These are phyloP conservation scores for Tethya wilhelma DNA, from an alignment of 37 sponge, comb jelly and placozoan genomes.

Conservation along the genomic window DNA sequence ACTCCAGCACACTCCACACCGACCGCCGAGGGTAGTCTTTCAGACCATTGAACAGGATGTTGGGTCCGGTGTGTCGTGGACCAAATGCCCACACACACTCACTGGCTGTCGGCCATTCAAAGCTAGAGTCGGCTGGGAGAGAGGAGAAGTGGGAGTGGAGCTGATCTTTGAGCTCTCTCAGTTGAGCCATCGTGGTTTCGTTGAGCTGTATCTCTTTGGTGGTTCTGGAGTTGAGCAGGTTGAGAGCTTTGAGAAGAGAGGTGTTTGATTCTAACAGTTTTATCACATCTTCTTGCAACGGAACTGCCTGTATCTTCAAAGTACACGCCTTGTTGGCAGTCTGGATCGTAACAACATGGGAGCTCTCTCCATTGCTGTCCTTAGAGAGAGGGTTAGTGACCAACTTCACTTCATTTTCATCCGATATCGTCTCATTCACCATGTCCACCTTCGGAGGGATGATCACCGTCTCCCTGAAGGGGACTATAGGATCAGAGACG, in stretches of 20 bases:
- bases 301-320: conserved; percentile 60
- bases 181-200: conserved; percentile 25
- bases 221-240: conserved; percentile 2
- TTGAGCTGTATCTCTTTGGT: conserved; percentile 15
- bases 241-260: conserved; percentile 52
- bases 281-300: conserved; percentile 63
- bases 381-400: not conserved
- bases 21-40: conserved; percentile 58
- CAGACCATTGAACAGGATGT: conserved; percentile 82
- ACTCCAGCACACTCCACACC: conserved; percentile 58
- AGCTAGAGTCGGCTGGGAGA: conserved; percentile 12
- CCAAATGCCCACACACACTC: conserved; percentile 93
- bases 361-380: no score
- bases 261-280: conserved; percentile 48
- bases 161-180: conserved; percentile 38
- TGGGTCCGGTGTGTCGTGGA: conserved; percentile 81
- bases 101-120: conserved; percentile 46
- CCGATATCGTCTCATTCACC: conserved; percentile 83
- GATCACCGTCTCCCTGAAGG: conserved; percentile 94
- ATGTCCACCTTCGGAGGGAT: conserved; percentile 81
- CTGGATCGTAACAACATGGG: conserved; percentile 18
- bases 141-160: conserved; percentile 4
- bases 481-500: conserved; percentile 92
- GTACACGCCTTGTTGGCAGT: conserved; percentile 67
- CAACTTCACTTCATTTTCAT: conserved; percentile 48